Base-by-base conservation (phyloP, 2,888 invertebrate genomes). In the Cheilosia vernalis region DNA sequence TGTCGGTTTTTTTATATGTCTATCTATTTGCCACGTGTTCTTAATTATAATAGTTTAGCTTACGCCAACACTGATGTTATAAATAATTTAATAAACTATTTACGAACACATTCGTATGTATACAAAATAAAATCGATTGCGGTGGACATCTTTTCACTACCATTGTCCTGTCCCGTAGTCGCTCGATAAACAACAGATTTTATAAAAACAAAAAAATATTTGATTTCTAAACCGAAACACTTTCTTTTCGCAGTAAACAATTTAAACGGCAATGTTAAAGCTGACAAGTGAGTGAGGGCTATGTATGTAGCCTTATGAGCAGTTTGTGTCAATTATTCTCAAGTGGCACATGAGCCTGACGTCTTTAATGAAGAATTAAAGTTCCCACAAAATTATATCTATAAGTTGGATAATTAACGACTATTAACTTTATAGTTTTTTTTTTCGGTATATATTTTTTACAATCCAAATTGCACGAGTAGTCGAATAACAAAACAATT, bases 11-110 rank as follows among this genome's bases (percentile, higher is more conserved):
- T 55, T 55, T 24, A 53, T 44, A 21, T 40, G 49, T 33, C 10
- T n/a, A 33, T 19, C 55, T 37, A 27, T 6, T 0, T 15, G n/a
- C 2, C 67, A 33, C 74, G 80, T 74, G 61, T 51, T 78, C 30
- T 77, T 77, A 69, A 69, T 77, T 77, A 69, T 17, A 44, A n/a
- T n/a, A n/a, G n/a, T n/a, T n/a, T 60, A 61, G 51, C 60, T 21
- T 37, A 27, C 13, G n/a, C 30, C 47, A 56, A 13, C 74, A 49
- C 21, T 74, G 58, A 49, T 10, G 24, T 63, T 24, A 44, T 47
- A 55, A 63, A 56, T 66, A 66, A 24, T 53, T 53, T 7, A 51
- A 60, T 24, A 37, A 40, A 24, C 13, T 40, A 33, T 27, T 19
- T 17, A 33, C 30, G 7, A 63, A 24, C 15, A 9, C 7, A 15